Percentiles rank a stretch among this genome's conserved stretches.
phyloP scores from a whole-genome alignment of 2,797 vertebrate species.

The Vespertilio murinus region DNA sequence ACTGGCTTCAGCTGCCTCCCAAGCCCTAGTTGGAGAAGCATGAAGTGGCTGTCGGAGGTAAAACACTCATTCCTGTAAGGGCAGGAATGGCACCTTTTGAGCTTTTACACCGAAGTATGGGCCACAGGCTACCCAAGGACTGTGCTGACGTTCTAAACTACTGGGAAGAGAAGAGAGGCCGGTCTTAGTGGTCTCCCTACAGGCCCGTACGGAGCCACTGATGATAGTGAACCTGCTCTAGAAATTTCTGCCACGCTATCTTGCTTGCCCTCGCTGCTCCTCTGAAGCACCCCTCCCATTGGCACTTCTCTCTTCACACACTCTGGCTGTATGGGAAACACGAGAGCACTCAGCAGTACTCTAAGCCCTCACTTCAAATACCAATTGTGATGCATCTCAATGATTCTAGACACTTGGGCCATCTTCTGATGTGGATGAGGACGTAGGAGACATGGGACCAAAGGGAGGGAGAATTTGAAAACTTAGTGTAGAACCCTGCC shows the following conservation, averaged over 20 bases:
- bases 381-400: not conserved
- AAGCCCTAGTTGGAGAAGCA: not conserved
- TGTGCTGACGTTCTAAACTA: not conserved
- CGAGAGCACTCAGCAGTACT: not conserved
- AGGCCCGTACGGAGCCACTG: fast-evolving
- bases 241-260: too few species aligned
- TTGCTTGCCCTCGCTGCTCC: not conserved
- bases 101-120: not conserved
- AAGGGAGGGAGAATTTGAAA: conserved; percentile 15
- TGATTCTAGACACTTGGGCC: not conserved
- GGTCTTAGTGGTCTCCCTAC: not conserved
- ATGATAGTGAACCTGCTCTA: not conserved
- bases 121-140: not conserved
- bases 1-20: not conserved
- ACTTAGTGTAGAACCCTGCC: not conserved
- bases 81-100: not conserved
- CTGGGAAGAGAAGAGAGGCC: not conserved
- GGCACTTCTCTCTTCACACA: not conserved
- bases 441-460: not conserved
- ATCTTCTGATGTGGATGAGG: not conserved
- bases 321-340: not conserved
- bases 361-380: conserved; percentile 20
- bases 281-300: not conserved
- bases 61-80: not conserved
- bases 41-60: not conserved